Evolutionary conservation across 2,113 vertebrate species (phyloP), one percentile per base, ranked within the genome.

Genomic region (human): DNA sequence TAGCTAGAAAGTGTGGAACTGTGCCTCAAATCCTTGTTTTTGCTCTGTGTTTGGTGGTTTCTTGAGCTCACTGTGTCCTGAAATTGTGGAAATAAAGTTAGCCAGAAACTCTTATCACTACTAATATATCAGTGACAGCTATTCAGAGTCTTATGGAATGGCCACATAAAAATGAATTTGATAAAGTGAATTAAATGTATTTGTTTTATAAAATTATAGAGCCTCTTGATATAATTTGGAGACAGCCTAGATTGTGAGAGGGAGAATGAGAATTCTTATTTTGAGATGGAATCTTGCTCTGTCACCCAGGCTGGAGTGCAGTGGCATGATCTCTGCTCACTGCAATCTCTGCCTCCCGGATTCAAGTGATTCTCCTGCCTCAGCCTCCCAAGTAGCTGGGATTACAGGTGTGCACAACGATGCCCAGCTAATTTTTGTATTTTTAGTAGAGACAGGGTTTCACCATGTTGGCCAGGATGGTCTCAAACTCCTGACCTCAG

Each of bases 21-120:
- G 3, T 3, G 38, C 22, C 70, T 35, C 8, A 2, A 30, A 10
- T 52, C 30, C 89, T 38, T 38, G 30, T 43, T 40, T 64, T 5
- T 3, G 4, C 18, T 40, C 35, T 8, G 13, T 2, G 9, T 55
- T 57, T 17, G 10, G 9, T 32, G 22, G 2, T 40, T 3, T 50
- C 73, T 50, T 61, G 7, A 38, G 38, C 25, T 80, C 30, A 3
- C 70, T 2, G 0, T 48, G 35, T 30, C 18, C 55, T 11, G 18
- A n/a, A 43, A 18, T 9, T 11, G 1, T 0, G 22, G 70, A 79
- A 57, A 35, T 70, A 35, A 72, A 61, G 6, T 73, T 50, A 2
- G 8, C 50, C 23, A 20, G 16, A 9, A 50, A 3, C 9, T 73
- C 14, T 0, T 13, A n/a, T 8, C 48, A 8, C 27, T 22, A 4